Evolutionary conservation across 2,113 vertebrate genomes (phyloP), one percentile per base, ranked within the genome.

Genomic region (Gnathonemus echidnorhynchus): DNA sequence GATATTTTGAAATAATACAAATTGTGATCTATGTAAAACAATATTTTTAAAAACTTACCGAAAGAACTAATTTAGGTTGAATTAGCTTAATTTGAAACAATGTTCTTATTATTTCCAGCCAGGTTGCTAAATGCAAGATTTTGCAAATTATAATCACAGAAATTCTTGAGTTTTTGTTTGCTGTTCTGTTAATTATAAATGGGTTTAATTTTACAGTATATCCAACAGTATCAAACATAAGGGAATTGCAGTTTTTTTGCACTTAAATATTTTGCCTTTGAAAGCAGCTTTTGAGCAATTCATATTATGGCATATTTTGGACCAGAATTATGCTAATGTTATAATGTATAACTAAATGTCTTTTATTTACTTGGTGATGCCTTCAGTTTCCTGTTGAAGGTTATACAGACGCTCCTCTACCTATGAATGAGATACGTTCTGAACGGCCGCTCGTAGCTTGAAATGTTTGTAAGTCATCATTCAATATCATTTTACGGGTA

Each of bases 11-110:
- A 77, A 77, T 50, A n/a, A 86, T n/a, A 62, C 91, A 90, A 90
- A 77, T 35, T 77, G 15, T 77, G 11, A 77, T 31, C 70, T 77
- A 35, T 39, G 70, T 58, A 52, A 89, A 24, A 52, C 83, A 80
- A 80, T 83, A 87, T 91, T 89, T 90, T 86, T 90, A 86, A 88
- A 80, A 89, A 58, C 87, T 91, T 90, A 66, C 93, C 92, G 89
- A 93, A 93, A 93, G 92, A 88, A 50, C 31, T 91, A 52, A 88
- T 90, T 50, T 88, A 89, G 74, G 39, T 89, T 88, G 39, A 46
- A 24, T 27, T n/a, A 31, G 11, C 13, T 31, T 74, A 74, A 27
- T 74, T 74, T 74, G 66, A 74, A 74, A 74, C 66, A 88, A 31
- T 88, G 58, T 35, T 27, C 9, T 21, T 45, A 27, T 62, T 31